Base-by-base conservation (phyloP, 2,797 vertebrate species). In the Rhinogobio ventralis region DNA sequence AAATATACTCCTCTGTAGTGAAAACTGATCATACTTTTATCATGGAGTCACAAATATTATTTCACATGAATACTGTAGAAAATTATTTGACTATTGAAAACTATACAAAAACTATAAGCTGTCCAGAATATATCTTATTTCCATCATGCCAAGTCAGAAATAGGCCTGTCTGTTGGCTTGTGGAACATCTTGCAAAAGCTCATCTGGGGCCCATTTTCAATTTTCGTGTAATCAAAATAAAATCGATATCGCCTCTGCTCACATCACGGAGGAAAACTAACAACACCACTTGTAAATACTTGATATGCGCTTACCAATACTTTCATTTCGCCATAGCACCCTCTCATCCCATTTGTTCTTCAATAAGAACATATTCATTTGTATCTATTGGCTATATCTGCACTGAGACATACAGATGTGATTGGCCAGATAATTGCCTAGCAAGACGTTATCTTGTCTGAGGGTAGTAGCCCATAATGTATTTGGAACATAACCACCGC, bases 401-500 rank as follows among this genome's bases (percentile, higher is more conserved):
- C 17, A 46, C 76, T 30, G 39, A 64, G n/a, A 30, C n/a, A 45
- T 57, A 57, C 30, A 60, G 74, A 77, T 17, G 25, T 78, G 9
- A 64, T 78, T 78, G 23, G n/a, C 25, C n/a, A 62, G 45, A 39
- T 79, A 64, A 64, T 46, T 46, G 25, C 5, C 9, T 14, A 49
- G 57, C 57, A 66, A 2, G 7, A 45, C 10, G 42, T 30, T 60
- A 64, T 62, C 17, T 62, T 20, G 39, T 62, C 2, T 25, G 8
- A 53, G 11, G 19, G 9, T 14, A 30, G 7, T 15, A 7, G 11
- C 20, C 20, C 19, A 6, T 51, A 64, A 64, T 78, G 0, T 20
- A 28, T 78, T 20, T 64, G 76, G n/a, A 28, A 25, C 53, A 77
- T 36, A 94, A 93, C 92, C 13, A 39, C 11, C 33, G 30, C 49